Conservation (phyloP, 2,797 vertebrate species). For the Presbytis comata region DNA sequence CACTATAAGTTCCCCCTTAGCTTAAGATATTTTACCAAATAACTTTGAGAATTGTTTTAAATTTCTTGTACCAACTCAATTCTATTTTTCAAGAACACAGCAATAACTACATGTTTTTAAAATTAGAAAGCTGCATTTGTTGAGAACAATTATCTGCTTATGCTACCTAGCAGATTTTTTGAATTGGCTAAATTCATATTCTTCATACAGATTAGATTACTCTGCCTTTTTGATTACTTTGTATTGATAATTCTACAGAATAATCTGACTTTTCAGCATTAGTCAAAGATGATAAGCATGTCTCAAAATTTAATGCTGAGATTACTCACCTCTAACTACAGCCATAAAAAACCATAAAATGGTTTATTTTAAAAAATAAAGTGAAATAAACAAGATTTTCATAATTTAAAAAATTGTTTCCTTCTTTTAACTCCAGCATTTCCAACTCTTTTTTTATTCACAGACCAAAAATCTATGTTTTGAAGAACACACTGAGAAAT, state of each 20-base stretch:
- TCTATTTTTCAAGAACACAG: neutral
- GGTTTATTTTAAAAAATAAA: neutral
- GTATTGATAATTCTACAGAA: neutral
- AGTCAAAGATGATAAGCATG: neutral
- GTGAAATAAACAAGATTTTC: neutral
- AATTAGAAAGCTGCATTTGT: neutral
- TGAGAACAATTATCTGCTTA: neutral
- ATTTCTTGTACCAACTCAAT: neutral
- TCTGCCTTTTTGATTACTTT: neutral
- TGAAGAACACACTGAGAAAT: neutral
- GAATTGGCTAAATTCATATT: neutral
- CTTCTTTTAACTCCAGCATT: neutral
- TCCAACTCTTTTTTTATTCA: neutral
- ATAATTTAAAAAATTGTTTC: neutral
- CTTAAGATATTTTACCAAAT: neutral
- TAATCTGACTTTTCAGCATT: neutral
- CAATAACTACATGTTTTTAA: neutral
- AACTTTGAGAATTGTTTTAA: neutral
- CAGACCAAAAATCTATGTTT: neutral
- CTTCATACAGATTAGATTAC: neutral
- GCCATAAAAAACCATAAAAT: neutral
- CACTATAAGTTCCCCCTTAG: neutral
- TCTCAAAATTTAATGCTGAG: neutral
- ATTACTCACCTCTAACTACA: neutral
- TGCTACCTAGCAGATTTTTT: neutral